Evolutionary conservation across 2,797 vertebrate genomes (phyloP), one percentile per base, ranked within the genome.

Genomic region (Sparidentex hasta): DNA sequence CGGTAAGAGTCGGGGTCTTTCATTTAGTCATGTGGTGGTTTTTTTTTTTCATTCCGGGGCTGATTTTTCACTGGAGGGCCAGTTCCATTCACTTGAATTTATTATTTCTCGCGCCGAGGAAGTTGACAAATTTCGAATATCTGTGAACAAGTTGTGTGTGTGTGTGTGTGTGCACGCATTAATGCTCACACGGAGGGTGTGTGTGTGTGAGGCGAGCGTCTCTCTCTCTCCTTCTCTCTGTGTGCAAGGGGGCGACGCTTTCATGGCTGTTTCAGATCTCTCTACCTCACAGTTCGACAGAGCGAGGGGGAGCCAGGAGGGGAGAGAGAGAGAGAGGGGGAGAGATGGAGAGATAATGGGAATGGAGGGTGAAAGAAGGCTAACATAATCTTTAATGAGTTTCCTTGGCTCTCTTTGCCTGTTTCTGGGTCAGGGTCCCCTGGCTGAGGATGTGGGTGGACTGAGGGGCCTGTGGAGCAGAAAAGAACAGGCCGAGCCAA

Each of bases 401-500:
- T 94, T 95, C 89, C 88, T 87, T 85, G 78, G 84, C 84, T 90
- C 77, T 86, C 76, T 82, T 84, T 90, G 87, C 83, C 80, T 75
- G 84, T 92, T 94, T 95, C 92, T 95, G 93, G 93, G 94, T 95
- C 94, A 94, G 87, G 87, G 93, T 92, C 93, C 90, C 81, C 68
- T 84, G 85, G 83, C 75, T 91, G 81, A 90, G 82, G 80, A 86
- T 88, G 90, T 92, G 90, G 92, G 91, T 90, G 91, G 92, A 93
- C 87, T 69, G 69, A 83, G 76, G 29, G 33, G 84, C 87, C 87
- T 80, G 13, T 54, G 64, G 78, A 80, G 80, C 84, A 82, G 71
- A 82, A 71, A 76, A 74, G 75, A 82, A 86, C 69, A 76, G 70
- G 83, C 76, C 68, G 29, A 71, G 59, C 69, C 68, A 57, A 81